Conservation (phyloP, 2,113 vertebrate genomes). For the Prunella himalayana region DNA sequence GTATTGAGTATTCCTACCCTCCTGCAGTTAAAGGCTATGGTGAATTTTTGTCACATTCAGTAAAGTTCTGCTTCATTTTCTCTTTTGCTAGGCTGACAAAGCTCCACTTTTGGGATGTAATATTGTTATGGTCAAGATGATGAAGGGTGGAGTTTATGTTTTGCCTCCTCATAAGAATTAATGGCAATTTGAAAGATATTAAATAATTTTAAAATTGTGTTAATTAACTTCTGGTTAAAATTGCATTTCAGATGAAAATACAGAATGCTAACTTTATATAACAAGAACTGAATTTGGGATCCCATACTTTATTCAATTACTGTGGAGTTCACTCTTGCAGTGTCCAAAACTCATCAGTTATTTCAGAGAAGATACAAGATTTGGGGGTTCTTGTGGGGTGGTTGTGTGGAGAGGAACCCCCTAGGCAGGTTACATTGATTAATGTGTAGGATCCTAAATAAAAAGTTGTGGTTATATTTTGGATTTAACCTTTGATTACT, state of each 20-base stretch:
- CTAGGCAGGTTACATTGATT: not conserved
- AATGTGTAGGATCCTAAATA: not conserved
- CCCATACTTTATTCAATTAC: not conserved
- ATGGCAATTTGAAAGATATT: not conserved
- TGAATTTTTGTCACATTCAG: not conserved
- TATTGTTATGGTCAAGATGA: not conserved
- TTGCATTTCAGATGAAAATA: not conserved
- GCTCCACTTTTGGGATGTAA: not conserved
- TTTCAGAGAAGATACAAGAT: not conserved
- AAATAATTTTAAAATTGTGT: not conserved
- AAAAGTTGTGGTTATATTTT: not conserved
- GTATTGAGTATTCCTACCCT: not conserved
- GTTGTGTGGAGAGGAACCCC: not conserved
- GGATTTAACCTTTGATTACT: not conserved
- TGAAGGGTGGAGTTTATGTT: not conserved
- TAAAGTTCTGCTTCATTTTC: not conserved
- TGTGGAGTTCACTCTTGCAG: not conserved
- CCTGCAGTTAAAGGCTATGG: not conserved
- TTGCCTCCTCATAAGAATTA: not conserved
- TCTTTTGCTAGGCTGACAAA: not conserved
- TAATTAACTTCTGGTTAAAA: not conserved
- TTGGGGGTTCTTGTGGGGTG: not conserved
- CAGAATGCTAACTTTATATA: not conserved
- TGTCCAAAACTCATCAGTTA: not conserved
- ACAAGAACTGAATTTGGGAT: not conserved